These are phyloP conservation scores for Silurus glanis DNA, from an alignment of 2,113 vertebrate species.

Conservation along the genomic window DNA sequence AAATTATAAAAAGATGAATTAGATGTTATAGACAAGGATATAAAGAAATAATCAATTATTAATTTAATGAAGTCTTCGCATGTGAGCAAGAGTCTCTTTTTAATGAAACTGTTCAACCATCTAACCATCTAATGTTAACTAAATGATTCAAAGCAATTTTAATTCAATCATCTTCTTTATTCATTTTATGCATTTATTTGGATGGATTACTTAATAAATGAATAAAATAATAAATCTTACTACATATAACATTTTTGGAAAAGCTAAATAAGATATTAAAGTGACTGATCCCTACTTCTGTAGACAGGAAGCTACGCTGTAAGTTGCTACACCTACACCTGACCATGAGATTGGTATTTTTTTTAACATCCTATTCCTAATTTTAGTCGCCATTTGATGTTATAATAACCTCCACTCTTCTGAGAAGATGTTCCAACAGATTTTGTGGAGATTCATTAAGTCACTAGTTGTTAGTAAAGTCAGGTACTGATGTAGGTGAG, in stretches of 20 bases:
- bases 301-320: not conserved
- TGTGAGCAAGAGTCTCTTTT: constrained; percentile 83
- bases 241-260: too few species aligned
- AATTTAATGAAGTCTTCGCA: constrained; percentile 88
- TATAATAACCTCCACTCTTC: too few species aligned
- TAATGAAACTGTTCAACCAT: not conserved
- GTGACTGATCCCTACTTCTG: not conserved
- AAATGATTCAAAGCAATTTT: not conserved
- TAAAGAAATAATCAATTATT: constrained; percentile 91
- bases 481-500: too few species aligned
- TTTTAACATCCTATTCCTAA: too few species aligned
- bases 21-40: constrained; percentile 76
- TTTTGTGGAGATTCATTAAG: too few species aligned
- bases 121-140: not conserved
- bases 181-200: not conserved
- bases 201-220: not conserved
- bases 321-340: too few species aligned
- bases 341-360: too few species aligned
- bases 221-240: too few species aligned
- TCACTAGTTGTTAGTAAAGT: too few species aligned
- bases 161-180: not conserved
- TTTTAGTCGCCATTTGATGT: too few species aligned
- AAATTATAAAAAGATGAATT: constrained; percentile 91
- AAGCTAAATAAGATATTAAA: not conserved
- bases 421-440: too few species aligned